These are phyloP conservation scores for Vesta saturnalis DNA, from an alignment of 2,888 invertebrate genomes.

Conservation along the genomic window DNA sequence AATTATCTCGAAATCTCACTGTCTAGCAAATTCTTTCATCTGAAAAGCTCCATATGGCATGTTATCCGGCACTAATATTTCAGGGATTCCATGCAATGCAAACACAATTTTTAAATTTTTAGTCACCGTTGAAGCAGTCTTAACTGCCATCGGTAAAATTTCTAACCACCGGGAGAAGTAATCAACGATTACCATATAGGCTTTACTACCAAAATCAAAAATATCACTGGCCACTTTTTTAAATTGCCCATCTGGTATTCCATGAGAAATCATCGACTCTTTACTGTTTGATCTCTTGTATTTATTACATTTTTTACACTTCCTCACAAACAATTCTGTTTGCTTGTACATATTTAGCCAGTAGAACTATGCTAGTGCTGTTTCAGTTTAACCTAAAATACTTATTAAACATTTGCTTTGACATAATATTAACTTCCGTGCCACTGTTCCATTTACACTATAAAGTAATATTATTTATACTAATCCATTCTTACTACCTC, in stretches of 20 bases:
- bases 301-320: not conserved
- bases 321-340: too few species aligned
- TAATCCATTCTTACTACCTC: too few species aligned
- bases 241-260: not conserved
- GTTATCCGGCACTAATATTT: not conserved
- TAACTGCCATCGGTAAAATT: not conserved
- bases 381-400: too few species aligned
- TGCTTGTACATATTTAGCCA: too few species aligned
- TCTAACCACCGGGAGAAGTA: not conserved
- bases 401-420: too few species aligned
- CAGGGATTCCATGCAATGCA: not conserved
- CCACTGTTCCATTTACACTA: too few species aligned
- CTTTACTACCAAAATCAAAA: not conserved
- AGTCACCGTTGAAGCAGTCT: not conserved
- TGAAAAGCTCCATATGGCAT: not conserved
- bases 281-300: not conserved
- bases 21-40: not conserved
- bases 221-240: too few species aligned
- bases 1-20: not conserved
- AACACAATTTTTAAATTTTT: not conserved
- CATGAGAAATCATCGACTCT: not conserved
- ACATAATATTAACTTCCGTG: too few species aligned
- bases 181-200: not conserved
- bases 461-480: too few species aligned
- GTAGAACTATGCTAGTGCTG: too few species aligned